Evolutionary conservation across 2,113 vertebrate species (phyloP), one percentile per base, ranked within the genome.

Genomic region (Ptyas mucosa): DNA sequence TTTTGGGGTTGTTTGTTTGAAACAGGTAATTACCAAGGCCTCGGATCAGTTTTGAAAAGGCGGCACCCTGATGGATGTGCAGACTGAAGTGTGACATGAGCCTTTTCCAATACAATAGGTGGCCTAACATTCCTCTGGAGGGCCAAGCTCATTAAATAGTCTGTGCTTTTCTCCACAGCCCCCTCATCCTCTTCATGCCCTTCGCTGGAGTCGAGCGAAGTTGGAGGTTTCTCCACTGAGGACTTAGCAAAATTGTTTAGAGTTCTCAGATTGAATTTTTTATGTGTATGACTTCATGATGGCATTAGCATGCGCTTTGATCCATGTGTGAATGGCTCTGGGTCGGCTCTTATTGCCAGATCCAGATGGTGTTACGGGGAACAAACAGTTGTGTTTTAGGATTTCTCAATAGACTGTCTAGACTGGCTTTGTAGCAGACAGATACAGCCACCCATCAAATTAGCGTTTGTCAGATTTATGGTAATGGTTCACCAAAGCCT

Each of bases 401-500:
- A 98, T 98, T 98, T 98, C 99, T 99, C 99, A 99, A 99, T 99
- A 99, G 99, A 98, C 98, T 98, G 99, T 99, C 99, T 99, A 99
- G 99, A 99, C 99, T 99, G 98, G 98, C 98, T 98, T 98, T 98
- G 98, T 98, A 98, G 98, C 99, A 99, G 99, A 99, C 99, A 99
- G 98, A 99, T 99, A 99, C 99, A 99, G 98, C 98, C 98, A 99
- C 99, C 98, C 98, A 99, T 99, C 99, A 99, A 99, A 99, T 99
- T 99, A 99, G 98, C 97, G 98, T 99, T 99, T 99, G 99, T 99
- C 99, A 99, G 99, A 99, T 99, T 99, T 99, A 99, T 99, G 99
- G 98, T 99, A 99, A 99, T 99, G 98, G 98, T 98, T 98, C 97
- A 97, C 98, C 98, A 99, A 98, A 99, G 98, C 98, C 98, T 99